Evolutionary conservation across 2,888 invertebrate species (phyloP), one percentile per base, ranked within the genome.

Genomic region (Endomychus coccineus): DNA sequence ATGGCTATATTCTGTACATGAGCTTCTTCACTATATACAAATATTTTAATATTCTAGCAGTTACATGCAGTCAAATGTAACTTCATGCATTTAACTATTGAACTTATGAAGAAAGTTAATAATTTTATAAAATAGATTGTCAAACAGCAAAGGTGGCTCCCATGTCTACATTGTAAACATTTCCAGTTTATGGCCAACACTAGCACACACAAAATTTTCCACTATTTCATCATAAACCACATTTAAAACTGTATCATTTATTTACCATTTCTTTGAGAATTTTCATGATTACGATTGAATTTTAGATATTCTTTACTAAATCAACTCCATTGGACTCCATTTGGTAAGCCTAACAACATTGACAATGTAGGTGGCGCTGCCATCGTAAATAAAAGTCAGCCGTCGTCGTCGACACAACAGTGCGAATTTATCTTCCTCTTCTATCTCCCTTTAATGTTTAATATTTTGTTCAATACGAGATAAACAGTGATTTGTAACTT

Each of bases 281-380:
- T 62, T 57, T 61, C 64, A 64, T 68, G 56, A 51, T 64, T 63
- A 59, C 59, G 54, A 59, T 59, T 62, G 63, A 61, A 69, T 70
- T 72, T 75, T 70, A 74, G 70, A 72, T 71, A 72, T 74, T 75
- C 75, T 73, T 71, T 69, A 70, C 68, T 68, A 68, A 68, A 70
- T 68, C 73, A 71, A 73, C 74, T 75, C 74, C 76, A 75, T 75
- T 75, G 72, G 67, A 67, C 69, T 68, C 69, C 69, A 70, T 70
- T 70, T 70, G 66, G 67, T 68, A 70, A 69, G 69, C 74, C 73
- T 71, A 74, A 74, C 74, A 75, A 80, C 75, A 80, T 81, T 82
- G 82, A 82, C 82, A 82, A 78, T 77, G 76, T 74, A 83, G 82
- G 76, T 78, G 80, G 82, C 82, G 77, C 74, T 74, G 75, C 74